Evolutionary conservation across 2,113 vertebrate genomes (phyloP).

Genomic region (Pimephales promelas): DNA sequence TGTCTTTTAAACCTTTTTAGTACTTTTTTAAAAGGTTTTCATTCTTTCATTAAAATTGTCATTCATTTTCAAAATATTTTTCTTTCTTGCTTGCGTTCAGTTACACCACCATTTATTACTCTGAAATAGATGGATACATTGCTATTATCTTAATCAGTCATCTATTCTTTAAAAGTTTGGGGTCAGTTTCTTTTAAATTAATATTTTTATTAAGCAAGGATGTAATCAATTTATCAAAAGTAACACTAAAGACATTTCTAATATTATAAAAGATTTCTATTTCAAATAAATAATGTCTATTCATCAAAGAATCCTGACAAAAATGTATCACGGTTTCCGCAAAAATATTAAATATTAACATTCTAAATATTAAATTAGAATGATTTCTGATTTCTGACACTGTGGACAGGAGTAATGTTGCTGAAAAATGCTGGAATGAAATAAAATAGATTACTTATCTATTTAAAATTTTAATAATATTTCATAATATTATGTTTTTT

Average conservation of each 20-base stretch:
- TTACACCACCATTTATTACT: background rate
- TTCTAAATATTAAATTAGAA: too few relatives aligned
- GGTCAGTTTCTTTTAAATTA: background rate
- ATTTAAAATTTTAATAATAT: background rate
- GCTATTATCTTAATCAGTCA: background rate
- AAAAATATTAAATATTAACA: too few relatives aligned
- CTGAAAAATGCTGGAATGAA: background rate
- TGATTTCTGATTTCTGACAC: background rate
- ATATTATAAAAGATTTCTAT: background rate
- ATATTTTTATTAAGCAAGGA: background rate
- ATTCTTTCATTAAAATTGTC: slow-evolving; percentile 12
- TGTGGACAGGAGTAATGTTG: background rate
- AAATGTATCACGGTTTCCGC: background rate
- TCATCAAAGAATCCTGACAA: too few relatives aligned
- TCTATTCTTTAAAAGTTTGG: too few relatives aligned
- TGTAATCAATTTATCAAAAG: background rate
- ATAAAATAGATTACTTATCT: background rate
- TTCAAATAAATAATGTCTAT: too few relatives aligned
- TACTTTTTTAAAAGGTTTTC: background rate
- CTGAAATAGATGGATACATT: background rate
- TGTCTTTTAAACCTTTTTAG: slow-evolving; percentile 42
- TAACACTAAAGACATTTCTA: background rate
- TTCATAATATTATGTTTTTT: background rate
- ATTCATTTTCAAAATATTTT: too few relatives aligned
- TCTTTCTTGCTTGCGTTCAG: slow-evolving; percentile 16